Base-by-base conservation (phyloP, 2,113 vertebrate species). In the Corythaeola cristata region DNA sequence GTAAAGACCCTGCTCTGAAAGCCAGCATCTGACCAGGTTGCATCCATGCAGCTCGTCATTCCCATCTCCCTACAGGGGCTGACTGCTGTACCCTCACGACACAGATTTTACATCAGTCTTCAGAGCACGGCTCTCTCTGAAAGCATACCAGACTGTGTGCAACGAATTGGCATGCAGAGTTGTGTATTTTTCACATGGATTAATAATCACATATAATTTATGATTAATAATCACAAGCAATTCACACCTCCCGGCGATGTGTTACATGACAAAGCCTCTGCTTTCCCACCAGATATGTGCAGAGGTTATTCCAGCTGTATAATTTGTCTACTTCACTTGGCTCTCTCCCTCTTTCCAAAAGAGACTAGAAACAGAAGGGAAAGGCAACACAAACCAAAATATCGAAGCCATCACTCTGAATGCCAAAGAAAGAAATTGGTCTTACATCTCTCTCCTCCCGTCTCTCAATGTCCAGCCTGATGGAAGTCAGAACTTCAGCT, bases 131-230 rank as follows among this genome's bases (percentile, higher is more conserved):
- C 28, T n/a, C 52, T 58, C 47, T 91, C 47, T 28, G 17, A 30
- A 59, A 68, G 8, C 0, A 4, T 3, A 50, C 18, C 30, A 0
- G 0, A 17, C 15, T 37, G 21, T 3, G 1, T 7, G 8, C 72
- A 69, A 24, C 3, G 20, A 39, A 49, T 24, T 3, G 15, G 4
- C 0, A 2, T 6, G 30, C 37, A 88, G n/a, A 77, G 37, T 8
- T 68, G 14, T 9, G 5, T 19, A 8, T 27, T 59, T 39, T 78
- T 76, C 71, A 56, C 0, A 1, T 2, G 21, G 39, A 53, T 80
- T 62, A 77, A 37, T 59, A 87, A 72, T 47, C 41, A 50, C 9
- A 32, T 21, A 41, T 20, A 27, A 73, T 63, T 88, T 45, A 41
- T 10, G 8, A 83, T 53, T 58, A 41, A 55, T 44, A 72, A 86